These are phyloP conservation scores for Telmatochromis bifrenatus DNA, from an alignment of 2,113 vertebrate species.

Conservation along the genomic window DNA sequence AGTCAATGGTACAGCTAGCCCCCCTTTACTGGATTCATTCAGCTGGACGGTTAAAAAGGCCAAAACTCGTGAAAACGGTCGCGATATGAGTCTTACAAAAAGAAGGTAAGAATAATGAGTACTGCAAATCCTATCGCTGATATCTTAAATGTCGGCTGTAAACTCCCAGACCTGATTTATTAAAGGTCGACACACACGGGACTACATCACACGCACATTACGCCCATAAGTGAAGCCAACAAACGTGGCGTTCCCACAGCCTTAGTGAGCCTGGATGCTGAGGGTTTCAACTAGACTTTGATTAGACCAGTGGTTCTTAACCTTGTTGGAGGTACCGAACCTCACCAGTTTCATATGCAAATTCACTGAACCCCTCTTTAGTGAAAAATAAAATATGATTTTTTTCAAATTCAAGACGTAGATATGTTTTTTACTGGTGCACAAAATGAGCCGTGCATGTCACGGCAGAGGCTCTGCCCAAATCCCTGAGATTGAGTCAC, in stretches of 20 bases:
- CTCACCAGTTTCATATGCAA: too few species aligned
- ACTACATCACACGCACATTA: not conserved
- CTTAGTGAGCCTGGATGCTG: not conserved
- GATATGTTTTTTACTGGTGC: too few species aligned
- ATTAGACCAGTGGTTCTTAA: too few species aligned
- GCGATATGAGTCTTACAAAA: not conserved
- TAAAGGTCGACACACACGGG: not conserved
- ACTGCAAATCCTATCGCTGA: not conserved
- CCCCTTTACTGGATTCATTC: not conserved
- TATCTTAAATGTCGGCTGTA: not conserved
- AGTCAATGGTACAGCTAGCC: not conserved
- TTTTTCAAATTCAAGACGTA: too few species aligned
- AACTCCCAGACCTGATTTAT: not conserved
- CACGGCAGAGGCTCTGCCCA: too few species aligned
- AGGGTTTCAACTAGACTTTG: not conserved
- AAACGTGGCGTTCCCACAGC: not conserved
- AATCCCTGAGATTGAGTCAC: too few species aligned
- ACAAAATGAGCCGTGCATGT: too few species aligned
- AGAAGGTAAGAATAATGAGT: not conserved
- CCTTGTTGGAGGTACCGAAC: too few species aligned
- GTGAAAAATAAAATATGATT: too few species aligned
- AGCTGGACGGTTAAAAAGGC: not conserved
- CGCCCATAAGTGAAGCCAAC: not conserved
- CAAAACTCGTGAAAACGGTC: fast-evolving
- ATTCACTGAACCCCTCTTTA: too few species aligned